These are phyloP conservation scores for Automeris io DNA, from an alignment of 2,888 invertebrate genomes.

Conservation along the genomic window DNA sequence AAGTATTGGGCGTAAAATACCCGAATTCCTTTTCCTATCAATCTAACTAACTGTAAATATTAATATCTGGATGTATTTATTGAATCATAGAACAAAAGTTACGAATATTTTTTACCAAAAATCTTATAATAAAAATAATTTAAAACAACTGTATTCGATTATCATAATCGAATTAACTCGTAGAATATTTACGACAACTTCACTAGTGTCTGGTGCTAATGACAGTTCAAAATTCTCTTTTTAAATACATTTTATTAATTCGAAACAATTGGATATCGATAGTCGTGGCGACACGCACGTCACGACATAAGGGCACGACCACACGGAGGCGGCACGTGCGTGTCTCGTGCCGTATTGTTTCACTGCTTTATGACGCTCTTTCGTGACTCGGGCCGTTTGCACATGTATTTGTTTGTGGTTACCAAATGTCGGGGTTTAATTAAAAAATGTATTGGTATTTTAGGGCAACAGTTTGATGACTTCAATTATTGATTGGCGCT, in stretches of 20 bases:
- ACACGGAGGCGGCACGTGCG: slow-evolving; percentile 42
- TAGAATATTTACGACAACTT: no score
- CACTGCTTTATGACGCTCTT: slow-evolving; percentile 20
- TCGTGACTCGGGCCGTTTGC: slow-evolving; percentile 11
- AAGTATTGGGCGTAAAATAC: no score
- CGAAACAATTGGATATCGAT: slow-evolving; percentile 19
- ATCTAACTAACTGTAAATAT: no score
- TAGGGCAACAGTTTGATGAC: background rate
- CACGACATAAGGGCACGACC: slow-evolving; percentile 54
- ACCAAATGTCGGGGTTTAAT: slow-evolving; percentile 36
- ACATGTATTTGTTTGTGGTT: slow-evolving; percentile 9
- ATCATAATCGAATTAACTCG: no score
- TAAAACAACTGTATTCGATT: no score
- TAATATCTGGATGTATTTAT: no score
- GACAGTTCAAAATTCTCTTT: background rate
- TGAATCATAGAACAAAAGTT: no score
- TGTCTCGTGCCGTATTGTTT: slow-evolving; percentile 50
- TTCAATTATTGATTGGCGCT: no score
- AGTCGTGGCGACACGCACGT: slow-evolving; percentile 32
- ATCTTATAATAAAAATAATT: no score
- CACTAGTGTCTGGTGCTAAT: no score
- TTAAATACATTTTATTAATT: slow-evolving; percentile 2
- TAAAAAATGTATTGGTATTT: slow-evolving; percentile 27
- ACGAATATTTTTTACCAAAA: no score
- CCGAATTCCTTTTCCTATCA: no score